Conservation (phyloP, 2,888 invertebrate species). For the Apoda limacodes region DNA sequence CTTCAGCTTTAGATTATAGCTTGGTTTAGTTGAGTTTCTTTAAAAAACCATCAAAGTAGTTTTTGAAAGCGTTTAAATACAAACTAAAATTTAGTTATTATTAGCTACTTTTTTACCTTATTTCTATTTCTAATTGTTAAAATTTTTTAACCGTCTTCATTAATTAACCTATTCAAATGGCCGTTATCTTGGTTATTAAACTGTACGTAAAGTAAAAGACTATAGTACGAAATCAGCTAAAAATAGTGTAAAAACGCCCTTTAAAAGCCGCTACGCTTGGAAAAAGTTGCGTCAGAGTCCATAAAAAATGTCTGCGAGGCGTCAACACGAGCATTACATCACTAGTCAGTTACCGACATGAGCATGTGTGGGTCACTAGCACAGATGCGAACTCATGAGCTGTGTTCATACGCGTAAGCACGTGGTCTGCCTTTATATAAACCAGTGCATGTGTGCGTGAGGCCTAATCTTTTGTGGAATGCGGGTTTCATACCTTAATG, state of each 20-base stretch:
- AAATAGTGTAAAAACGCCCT: slow-evolving; percentile 31
- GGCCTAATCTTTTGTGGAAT: slow-evolving; percentile 66
- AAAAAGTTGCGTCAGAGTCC: slow-evolving; percentile 65
- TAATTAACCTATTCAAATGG: too few species aligned
- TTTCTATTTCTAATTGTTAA: too few species aligned
- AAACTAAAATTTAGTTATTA: too few species aligned
- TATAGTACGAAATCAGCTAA: too few species aligned
- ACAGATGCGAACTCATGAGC: slow-evolving; percentile 21
- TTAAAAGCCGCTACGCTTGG: slow-evolving; percentile 37
- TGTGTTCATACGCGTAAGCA: slow-evolving; percentile 17
- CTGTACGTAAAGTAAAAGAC: too few species aligned
- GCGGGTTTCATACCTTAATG: slow-evolving; percentile 59
- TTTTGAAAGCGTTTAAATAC: too few species aligned
- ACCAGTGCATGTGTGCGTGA: slow-evolving; percentile 26
- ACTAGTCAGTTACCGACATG: slow-evolving; percentile 24
- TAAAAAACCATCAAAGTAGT: too few species aligned
- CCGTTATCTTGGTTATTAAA: too few species aligned
- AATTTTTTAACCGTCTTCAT: too few species aligned
- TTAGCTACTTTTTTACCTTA: too few species aligned
- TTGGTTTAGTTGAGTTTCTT: too few species aligned
- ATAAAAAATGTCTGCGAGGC: slow-evolving; percentile 68
- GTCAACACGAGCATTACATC: slow-evolving; percentile 62
- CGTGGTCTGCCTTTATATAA: slow-evolving; percentile 24
- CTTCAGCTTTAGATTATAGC: too few species aligned
- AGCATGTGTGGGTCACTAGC: slow-evolving; percentile 26